Evolutionary conservation across 1,140 invertebrate species (phyloP).

Genomic region (Cydia pomonella): DNA sequence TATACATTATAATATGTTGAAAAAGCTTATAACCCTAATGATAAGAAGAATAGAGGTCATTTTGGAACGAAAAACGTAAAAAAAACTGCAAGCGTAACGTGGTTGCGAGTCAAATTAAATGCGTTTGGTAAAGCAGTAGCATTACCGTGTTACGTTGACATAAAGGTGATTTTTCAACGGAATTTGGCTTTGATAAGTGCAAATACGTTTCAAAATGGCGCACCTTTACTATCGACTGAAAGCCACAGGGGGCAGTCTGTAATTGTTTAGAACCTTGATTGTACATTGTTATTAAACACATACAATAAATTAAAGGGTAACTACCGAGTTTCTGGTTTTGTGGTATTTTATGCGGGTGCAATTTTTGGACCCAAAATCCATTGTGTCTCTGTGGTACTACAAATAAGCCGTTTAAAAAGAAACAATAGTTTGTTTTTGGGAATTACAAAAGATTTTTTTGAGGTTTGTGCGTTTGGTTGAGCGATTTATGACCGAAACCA

Average conservation of each 20-base stretch:
- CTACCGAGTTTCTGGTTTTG: conserved; percentile 1
- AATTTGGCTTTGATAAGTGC: not conserved
- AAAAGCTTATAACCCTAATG: not conserved
- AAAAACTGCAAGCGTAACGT: not conserved
- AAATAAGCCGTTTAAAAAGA: not conserved
- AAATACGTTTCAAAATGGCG: not conserved
- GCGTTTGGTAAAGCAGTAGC: not conserved
- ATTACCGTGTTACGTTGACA: not conserved
- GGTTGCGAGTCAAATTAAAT: not conserved
- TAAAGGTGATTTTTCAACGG: not conserved
- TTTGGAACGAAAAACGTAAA: not conserved
- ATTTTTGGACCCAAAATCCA: not conserved
- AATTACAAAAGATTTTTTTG: not conserved
- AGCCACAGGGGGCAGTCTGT: not conserved
- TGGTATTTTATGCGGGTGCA: not conserved
- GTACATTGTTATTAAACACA: conserved; percentile 8
- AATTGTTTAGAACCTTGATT: conserved; percentile 8
- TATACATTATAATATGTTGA: not conserved
- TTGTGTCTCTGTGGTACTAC: not conserved
- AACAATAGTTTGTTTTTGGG: conserved; percentile 12
- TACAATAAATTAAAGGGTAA: conserved; percentile 22
- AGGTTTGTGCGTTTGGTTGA: conserved; percentile 1
- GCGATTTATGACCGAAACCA: conserved; percentile 6
- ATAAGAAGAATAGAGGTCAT: not conserved
- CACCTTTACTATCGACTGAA: not conserved